Evolutionary conservation across 92 coral and sea anemone species (phyloP).

Genomic region (Palythoa heliodiscus): DNA sequence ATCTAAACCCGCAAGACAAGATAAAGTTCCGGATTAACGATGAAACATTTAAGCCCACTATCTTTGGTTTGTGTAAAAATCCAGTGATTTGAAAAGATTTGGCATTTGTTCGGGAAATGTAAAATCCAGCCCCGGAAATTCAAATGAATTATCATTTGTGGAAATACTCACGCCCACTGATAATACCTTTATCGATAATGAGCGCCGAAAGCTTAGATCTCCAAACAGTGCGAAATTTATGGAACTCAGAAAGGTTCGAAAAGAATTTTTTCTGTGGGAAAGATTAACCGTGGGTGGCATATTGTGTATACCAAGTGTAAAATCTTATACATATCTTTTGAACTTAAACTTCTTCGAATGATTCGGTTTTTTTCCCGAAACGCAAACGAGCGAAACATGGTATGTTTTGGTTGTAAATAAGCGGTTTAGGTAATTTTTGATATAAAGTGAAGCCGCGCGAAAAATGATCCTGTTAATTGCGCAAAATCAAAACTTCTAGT

Average conservation of each 20-base stretch:
- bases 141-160: conserved; percentile 66
- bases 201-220: conserved; percentile 46
- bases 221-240: conserved; percentile 36
- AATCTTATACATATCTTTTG: no score
- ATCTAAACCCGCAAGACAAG: conserved; percentile 47
- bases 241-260: conserved; percentile 24
- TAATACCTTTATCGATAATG: conserved; percentile 44
- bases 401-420: conserved; percentile 51
- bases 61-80: conserved; percentile 9
- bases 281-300: no score
- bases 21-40: conserved; percentile 47
- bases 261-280: no score
- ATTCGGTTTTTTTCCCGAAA: conserved; percentile 50
- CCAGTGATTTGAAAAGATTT: conserved; percentile 31
- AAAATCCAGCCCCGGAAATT: conserved; percentile 78
- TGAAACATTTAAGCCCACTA: conserved; percentile 22
- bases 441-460: conserved; percentile 60
- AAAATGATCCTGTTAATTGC: conserved; percentile 71
- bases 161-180: conserved; percentile 77
- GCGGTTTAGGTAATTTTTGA: conserved; percentile 45
- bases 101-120: conserved; percentile 54
- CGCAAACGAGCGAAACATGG: conserved; percentile 57
- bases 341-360: background rate
- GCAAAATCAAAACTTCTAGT: no score
- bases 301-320: no score